phyloP scores from a whole-genome alignment of 1,140 invertebrate species.

The Penaeus japonicus region DNA sequence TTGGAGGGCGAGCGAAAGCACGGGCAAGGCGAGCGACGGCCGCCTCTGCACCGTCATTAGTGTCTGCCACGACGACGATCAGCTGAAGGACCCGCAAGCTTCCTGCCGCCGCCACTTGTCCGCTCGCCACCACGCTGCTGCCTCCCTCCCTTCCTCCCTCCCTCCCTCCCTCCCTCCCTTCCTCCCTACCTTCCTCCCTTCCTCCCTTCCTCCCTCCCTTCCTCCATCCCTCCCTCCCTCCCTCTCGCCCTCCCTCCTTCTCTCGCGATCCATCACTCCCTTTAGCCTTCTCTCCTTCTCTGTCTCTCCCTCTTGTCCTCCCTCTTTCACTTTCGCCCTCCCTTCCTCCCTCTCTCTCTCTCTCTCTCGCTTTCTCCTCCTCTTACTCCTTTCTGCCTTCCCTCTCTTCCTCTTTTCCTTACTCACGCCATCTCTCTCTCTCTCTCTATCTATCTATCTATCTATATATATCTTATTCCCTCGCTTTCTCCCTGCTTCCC shows the following conservation, averaged over 20 bases:
- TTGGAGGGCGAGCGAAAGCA: neutral
- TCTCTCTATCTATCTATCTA: too few relatives aligned
- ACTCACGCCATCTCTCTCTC: neutral
- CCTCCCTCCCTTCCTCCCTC: neutral
- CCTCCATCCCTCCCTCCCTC: neutral
- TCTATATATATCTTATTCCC: too few relatives aligned
- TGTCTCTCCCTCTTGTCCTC: too few relatives aligned
- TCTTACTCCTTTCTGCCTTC: too few relatives aligned
- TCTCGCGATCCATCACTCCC: neutral
- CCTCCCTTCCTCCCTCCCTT: neutral
- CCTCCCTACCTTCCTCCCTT: neutral
- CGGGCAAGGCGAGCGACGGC: neutral
- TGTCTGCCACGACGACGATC: conserved; percentile 39
- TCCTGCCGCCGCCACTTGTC: conserved; percentile 44
- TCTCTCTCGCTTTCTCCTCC: too few relatives aligned
- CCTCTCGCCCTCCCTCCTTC: neutral
- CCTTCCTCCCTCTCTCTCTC: too few relatives aligned
- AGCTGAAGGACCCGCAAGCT: conserved; percentile 25
- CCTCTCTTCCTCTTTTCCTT: neutral
- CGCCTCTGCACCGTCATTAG: conserved; percentile 27
- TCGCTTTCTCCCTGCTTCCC: neutral
- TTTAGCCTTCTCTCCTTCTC: too few relatives aligned
- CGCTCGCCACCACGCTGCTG: conserved; percentile 27
- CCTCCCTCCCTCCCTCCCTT: neutral
- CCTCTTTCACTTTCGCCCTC: too few relatives aligned